phyloP scores from a whole-genome alignment of 2,888 invertebrate genomes.

The Trichogramma evanescens region DNA sequence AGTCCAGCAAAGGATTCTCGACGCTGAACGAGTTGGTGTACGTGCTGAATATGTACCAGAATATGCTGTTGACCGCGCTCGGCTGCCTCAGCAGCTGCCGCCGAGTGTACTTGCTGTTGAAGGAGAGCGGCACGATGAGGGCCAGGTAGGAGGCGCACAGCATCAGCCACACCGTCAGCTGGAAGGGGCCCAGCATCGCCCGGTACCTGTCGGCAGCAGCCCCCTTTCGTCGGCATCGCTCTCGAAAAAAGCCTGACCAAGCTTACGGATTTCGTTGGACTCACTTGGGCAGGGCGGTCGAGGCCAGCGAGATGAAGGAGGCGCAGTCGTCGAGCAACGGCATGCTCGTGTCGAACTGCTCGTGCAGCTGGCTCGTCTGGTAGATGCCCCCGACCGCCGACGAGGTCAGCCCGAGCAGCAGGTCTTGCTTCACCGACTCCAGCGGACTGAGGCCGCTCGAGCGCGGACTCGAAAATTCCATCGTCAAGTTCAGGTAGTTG shows the following conservation, averaged over 20 bases:
- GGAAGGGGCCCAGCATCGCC: slow-evolving; percentile 76
- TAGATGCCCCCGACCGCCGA: slow-evolving; percentile 70
- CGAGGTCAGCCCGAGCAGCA: slow-evolving; percentile 54
- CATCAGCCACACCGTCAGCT: slow-evolving; percentile 74
- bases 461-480: slow-evolving; percentile 60
- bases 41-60: slow-evolving; percentile 81
- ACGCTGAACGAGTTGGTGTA: slow-evolving; percentile 73
- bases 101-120: slow-evolving; percentile 62
- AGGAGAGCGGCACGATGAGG: slow-evolving; percentile 67
- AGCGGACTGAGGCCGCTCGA: slow-evolving; percentile 51
- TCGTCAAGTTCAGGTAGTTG: slow-evolving; percentile 63
- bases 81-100: slow-evolving; percentile 62
- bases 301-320: slow-evolving; percentile 67
- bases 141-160: slow-evolving; percentile 65
- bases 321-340: slow-evolving; percentile 71
- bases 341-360: slow-evolving; percentile 56
- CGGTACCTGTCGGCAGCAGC: slow-evolving; percentile 55
- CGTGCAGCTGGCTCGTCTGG: slow-evolving; percentile 51
- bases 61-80: slow-evolving; percentile 74
- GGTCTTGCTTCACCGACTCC: slow-evolving; percentile 56
- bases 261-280: neutral
- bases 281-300: slow-evolving; percentile 70
- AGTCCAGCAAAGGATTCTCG: slow-evolving; percentile 52
- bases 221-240: neutral
- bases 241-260: neutral